phyloP scores from a whole-genome alignment of 2,888 invertebrate species.

The Alentia gelatinosa region DNA sequence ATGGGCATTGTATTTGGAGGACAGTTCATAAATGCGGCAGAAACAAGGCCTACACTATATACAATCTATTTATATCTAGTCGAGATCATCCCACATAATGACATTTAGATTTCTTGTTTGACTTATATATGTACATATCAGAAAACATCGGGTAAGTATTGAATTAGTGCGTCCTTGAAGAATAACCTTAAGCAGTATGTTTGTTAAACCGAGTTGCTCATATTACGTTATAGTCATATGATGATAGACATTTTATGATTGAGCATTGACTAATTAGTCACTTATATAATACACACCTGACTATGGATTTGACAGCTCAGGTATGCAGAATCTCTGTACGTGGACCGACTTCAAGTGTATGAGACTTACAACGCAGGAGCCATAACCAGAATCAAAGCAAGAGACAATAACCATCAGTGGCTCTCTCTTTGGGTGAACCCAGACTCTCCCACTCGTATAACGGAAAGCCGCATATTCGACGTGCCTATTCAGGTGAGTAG shows the following conservation, averaged over 20 bases:
- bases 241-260: not conserved
- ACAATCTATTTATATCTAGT: too few relatives aligned
- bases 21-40: too few relatives aligned
- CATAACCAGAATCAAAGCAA: conserved; percentile 55
- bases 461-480: conserved; percentile 66
- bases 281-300: not conserved
- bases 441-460: conserved; percentile 59
- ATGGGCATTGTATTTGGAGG: too few relatives aligned
- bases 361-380: conserved; percentile 65
- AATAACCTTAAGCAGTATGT: not conserved
- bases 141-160: too few relatives aligned
- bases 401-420: conserved; percentile 66
- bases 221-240: not conserved
- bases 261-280: not conserved
- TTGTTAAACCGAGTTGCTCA: not conserved
- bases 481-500: conserved; percentile 54
- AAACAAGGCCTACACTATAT: too few relatives aligned
- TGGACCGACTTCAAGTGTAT: conserved; percentile 62
- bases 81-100: too few relatives aligned
- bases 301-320: conserved; percentile 37
- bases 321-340: conserved; percentile 59
- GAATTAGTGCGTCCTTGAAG: not conserved
- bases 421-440: conserved; percentile 64
- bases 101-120: too few relatives aligned
- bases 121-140: too few relatives aligned